phyloP scores from a whole-genome alignment of 1,140 invertebrate species.

The Aphaenogaster ashmeadi region DNA sequence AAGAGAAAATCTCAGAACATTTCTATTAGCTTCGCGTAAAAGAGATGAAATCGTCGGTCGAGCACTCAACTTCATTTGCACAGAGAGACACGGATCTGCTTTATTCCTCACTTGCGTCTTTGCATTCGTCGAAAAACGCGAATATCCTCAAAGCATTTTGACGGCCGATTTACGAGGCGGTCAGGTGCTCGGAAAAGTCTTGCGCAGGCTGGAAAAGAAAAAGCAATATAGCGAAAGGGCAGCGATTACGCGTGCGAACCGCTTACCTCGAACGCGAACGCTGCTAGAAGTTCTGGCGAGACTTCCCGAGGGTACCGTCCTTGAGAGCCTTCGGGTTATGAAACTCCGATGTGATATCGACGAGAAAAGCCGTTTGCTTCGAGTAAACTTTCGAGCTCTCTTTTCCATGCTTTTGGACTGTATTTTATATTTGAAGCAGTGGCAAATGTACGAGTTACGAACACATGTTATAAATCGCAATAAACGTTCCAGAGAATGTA shows the following conservation, averaged over 20 bases:
- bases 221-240: slow-evolving; percentile 5
- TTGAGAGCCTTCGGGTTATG: not conserved
- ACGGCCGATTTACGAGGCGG: slow-evolving; percentile 13
- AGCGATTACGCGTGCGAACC: not conserved
- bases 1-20: not conserved
- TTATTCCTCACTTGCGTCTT: slow-evolving; percentile 27
- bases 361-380: not conserved
- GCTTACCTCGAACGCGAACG: slow-evolving; percentile 1
- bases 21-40: slow-evolving; percentile 22
- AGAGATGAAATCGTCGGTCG: not conserved
- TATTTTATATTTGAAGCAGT: not conserved
- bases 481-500: too few relatives aligned
- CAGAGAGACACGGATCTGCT: not conserved
- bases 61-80: slow-evolving; percentile 2
- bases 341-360: not conserved
- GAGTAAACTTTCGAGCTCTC: not conserved
- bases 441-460: too few relatives aligned
- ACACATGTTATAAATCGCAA: too few relatives aligned
- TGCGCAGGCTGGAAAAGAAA: not conserved
- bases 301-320: not conserved
- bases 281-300: not conserved
- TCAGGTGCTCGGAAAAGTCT: not conserved
- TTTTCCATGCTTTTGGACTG: not conserved
- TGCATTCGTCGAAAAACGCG: slow-evolving; percentile 29
- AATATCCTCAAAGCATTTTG: slow-evolving; percentile 18